These are phyloP conservation scores for Tuta absoluta DNA, from an alignment of 2,888 invertebrate genomes.

Conservation along the genomic window DNA sequence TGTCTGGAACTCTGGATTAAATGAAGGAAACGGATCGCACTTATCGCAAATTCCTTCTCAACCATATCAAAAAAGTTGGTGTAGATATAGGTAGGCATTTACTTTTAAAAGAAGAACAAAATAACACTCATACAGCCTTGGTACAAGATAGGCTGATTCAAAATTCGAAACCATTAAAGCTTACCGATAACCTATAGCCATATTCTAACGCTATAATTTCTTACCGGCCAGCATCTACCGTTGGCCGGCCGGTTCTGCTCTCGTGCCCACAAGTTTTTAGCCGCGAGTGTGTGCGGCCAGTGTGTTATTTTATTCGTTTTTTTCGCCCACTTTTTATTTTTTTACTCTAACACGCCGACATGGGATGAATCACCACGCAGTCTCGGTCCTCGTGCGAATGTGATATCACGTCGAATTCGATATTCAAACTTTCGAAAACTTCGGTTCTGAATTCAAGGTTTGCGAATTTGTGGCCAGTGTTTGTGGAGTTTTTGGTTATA, in stretches of 20 bases:
- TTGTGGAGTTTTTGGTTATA: background rate
- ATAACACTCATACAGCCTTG: too few relatives aligned
- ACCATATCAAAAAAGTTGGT: too few relatives aligned
- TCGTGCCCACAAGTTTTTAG: slow-evolving; percentile 44
- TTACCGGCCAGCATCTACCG: slow-evolving; percentile 26
- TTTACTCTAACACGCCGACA: slow-evolving; percentile 45
- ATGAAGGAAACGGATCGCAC: too few relatives aligned
- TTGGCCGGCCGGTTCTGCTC: slow-evolving; percentile 57
- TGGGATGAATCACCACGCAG: slow-evolving; percentile 72
- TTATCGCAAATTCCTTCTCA: too few relatives aligned
- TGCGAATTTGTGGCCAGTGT: slow-evolving; percentile 19
- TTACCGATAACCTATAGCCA: too few relatives aligned
- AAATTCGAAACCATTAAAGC: too few relatives aligned
- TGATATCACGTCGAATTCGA: slow-evolving; percentile 48
- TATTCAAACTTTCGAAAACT: slow-evolving; percentile 31
- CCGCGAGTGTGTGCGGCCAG: slow-evolving; percentile 41
- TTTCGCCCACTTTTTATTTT: slow-evolving; percentile 55
- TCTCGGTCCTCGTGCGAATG: slow-evolving; percentile 58
- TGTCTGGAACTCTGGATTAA: too few relatives aligned
- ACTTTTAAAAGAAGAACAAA: too few relatives aligned
- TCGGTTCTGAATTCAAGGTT: slow-evolving; percentile 15
- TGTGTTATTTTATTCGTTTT: slow-evolving; percentile 41
- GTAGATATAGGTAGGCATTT: too few relatives aligned
- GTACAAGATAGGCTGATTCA: too few relatives aligned
- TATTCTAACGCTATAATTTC: slow-evolving; percentile 7